Evolutionary conservation across 2,113 vertebrate genomes (phyloP).

Genomic region (Xyliphius kryptos): DNA sequence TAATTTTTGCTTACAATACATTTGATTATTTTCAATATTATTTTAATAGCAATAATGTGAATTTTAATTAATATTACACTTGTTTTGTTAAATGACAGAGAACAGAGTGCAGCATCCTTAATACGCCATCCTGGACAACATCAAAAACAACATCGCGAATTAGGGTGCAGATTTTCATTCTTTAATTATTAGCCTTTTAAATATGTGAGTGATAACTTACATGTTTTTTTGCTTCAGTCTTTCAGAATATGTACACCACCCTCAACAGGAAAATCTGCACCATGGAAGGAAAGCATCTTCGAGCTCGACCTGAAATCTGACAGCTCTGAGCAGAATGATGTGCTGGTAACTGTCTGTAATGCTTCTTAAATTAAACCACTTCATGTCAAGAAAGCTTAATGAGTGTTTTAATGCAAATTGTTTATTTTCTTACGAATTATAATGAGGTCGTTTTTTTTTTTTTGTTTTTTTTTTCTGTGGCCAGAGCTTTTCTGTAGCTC

Average conservation of each 20-base stretch:
- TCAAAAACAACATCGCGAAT: slow-evolving; percentile 49
- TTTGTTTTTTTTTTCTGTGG: neutral
- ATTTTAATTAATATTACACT: neutral
- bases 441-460: too few relatives aligned
- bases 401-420: too few relatives aligned
- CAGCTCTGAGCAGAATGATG: slow-evolving; percentile 77
- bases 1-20: slow-evolving; percentile 3
- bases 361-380: too few relatives aligned
- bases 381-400: too few relatives aligned
- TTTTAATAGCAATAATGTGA: neutral
- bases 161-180: slow-evolving; percentile 48
- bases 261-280: slow-evolving; percentile 45
- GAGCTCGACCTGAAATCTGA: slow-evolving; percentile 79
- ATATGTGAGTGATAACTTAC: neutral
- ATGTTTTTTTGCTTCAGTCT: slow-evolving; percentile 59
- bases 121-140: slow-evolving; percentile 42
- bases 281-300: slow-evolving; percentile 61
- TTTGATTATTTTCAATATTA: neutral
- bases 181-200: neutral
- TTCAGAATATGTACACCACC: slow-evolving; percentile 81
- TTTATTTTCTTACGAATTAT: too few relatives aligned
- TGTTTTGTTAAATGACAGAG: slow-evolving; percentile 30
- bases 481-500: slow-evolving; percentile 34
- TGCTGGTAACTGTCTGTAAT: slow-evolving; percentile 67
- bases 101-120: slow-evolving; percentile 23